Evolutionary conservation across 1,140 invertebrate genomes (phyloP).

Genomic region (Potamilus streckersoni): DNA sequence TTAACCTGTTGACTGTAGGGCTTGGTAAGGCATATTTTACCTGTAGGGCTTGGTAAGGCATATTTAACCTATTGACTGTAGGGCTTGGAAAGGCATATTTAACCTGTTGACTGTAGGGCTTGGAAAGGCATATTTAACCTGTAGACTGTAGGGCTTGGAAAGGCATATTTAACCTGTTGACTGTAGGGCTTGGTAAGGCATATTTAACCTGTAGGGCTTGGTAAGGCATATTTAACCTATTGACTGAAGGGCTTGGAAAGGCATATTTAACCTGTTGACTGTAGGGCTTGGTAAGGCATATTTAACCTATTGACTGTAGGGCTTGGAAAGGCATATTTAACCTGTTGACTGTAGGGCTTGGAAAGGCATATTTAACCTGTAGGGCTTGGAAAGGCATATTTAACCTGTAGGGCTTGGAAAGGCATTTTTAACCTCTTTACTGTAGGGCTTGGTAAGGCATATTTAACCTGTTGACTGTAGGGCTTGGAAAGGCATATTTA

Average conservation of each 20-base stretch:
- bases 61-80: slow-evolving; percentile 59
- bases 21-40: slow-evolving; percentile 69
- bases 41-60: slow-evolving; percentile 78
- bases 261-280: not conserved
- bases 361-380: slow-evolving; percentile 39
- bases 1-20: slow-evolving; percentile 72
- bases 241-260: slow-evolving; percentile 86
- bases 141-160: slow-evolving; percentile 77
- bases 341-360: slow-evolving; percentile 77
- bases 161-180: slow-evolving; percentile 70
- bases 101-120: slow-evolving; percentile 80
- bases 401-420: slow-evolving; percentile 78
- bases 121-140: slow-evolving; percentile 66
- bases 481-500: slow-evolving; percentile 75
- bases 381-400: slow-evolving; percentile 78
- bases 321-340: slow-evolving; percentile 70
- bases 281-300: slow-evolving; percentile 78
- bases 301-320: slow-evolving; percentile 78
- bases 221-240: slow-evolving; percentile 38
- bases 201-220: slow-evolving; percentile 77
- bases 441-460: slow-evolving; percentile 78
- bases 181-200: slow-evolving; percentile 79
- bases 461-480: slow-evolving; percentile 62
- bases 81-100: slow-evolving; percentile 75
- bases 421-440: slow-evolving; percentile 70